phyloP scores from a whole-genome alignment of 2,888 invertebrate genomes.

The Stenurella melanura region DNA sequence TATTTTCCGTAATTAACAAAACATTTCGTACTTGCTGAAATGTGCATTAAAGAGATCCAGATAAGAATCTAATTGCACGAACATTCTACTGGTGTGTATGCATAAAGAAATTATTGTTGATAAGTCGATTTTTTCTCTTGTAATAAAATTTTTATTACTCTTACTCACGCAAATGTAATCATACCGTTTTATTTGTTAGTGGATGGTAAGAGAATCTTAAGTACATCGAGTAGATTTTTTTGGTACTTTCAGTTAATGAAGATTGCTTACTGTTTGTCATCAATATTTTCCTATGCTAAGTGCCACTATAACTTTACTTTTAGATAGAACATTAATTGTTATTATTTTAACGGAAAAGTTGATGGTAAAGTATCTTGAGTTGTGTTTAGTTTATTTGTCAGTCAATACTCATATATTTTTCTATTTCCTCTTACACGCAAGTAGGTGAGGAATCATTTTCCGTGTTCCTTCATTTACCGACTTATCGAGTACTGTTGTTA shows the following conservation, averaged over 20 bases:
- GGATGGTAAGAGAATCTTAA: not conserved
- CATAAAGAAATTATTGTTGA: not conserved
- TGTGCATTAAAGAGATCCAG: slow-evolving; percentile 12
- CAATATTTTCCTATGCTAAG: not conserved
- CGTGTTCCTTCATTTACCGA: too few relatives aligned
- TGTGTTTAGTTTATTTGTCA: not conserved
- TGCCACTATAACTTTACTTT: not conserved
- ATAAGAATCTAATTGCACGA: slow-evolving; percentile 23
- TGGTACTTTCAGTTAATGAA: not conserved
- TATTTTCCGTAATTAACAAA: slow-evolving; percentile 22
- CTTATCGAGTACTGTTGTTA: too few relatives aligned
- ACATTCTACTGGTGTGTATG: not conserved
- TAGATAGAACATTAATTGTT: not conserved
- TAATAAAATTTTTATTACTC: not conserved
- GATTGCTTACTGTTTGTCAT: not conserved
- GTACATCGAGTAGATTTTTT: not conserved
- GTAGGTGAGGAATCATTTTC: too few relatives aligned
- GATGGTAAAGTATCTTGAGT: not conserved
- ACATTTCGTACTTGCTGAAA: slow-evolving; percentile 19
- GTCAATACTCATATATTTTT: too few relatives aligned
- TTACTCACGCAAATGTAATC: slow-evolving; percentile 2
- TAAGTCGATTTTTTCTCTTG: not conserved
- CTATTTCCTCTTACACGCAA: too few relatives aligned
- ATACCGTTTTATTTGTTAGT: not conserved
- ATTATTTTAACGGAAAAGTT: not conserved